phyloP scores from a whole-genome alignment of 1,140 invertebrate genomes.

The Neotoxoptera formosana region DNA sequence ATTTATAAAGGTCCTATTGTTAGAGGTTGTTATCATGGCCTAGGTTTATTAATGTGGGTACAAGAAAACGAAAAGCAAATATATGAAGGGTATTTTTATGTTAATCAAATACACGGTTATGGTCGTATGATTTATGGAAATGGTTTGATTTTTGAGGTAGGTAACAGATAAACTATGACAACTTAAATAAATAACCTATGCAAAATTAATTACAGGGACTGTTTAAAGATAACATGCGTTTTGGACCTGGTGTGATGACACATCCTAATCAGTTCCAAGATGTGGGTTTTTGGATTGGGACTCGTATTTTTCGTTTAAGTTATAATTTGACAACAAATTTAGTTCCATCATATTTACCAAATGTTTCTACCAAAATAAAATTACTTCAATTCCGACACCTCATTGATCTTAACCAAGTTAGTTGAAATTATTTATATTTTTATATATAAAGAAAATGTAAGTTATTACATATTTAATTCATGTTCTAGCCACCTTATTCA shows the following conservation, averaged over 20 bases:
- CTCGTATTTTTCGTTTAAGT: slow-evolving; percentile 18
- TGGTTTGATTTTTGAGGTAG: slow-evolving; percentile 40
- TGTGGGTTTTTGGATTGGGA: slow-evolving; percentile 51
- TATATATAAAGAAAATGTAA: neutral
- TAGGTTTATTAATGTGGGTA: slow-evolving; percentile 31
- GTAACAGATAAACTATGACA: neutral
- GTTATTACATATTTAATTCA: neutral
- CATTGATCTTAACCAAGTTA: slow-evolving; percentile 48
- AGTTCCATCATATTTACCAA: slow-evolving; percentile 20
- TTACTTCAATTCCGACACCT: slow-evolving; percentile 23
- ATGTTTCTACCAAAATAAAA: slow-evolving; percentile 34
- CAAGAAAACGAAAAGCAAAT: slow-evolving; percentile 24
- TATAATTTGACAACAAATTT: neutral
- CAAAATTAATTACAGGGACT: slow-evolving; percentile 36
- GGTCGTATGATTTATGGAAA: slow-evolving; percentile 38
- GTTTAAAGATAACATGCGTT: slow-evolving; percentile 52
- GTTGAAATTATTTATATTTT: neutral
- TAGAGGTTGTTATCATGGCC: slow-evolving; percentile 37
- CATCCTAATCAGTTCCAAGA: slow-evolving; percentile 45
- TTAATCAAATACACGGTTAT: slow-evolving; percentile 53
- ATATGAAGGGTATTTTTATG: slow-evolving; percentile 57
- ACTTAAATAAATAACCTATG: neutral
- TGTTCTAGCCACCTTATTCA: neutral
- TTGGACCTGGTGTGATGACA: slow-evolving; percentile 55
- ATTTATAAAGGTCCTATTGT: slow-evolving; percentile 44